Evolutionary conservation across 2,888 invertebrate species (phyloP), one percentile per base, ranked within the genome.

Genomic region (Ophion ventricosus): DNA sequence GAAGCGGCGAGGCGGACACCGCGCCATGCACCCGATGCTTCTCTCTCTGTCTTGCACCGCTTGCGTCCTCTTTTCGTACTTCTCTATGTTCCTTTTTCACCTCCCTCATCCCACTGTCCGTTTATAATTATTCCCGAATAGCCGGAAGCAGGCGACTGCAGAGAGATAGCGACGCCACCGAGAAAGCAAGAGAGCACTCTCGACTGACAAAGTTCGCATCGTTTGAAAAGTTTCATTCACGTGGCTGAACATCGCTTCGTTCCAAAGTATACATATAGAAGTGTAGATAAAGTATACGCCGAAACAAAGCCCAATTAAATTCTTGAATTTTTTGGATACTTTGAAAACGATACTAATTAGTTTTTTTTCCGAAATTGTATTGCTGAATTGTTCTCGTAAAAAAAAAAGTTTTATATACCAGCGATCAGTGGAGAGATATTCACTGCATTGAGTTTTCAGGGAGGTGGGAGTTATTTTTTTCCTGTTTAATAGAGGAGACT

Each of bases 121-220:
- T 84, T 84, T 78, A 81, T 81, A 84, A 84, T 84, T 84, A 84
- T 84, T 81, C 81, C 66, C 78, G 70, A 81, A 84, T 81, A 74
- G 77, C 78, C 74, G 70, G 67, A 81, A 81, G 74, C 81, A 70
- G 56, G 29, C 69, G 63, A 66, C 43, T 49, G 61, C 29, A 23
- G 23, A 11, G 70, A 79, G 64, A 83, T 59, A 76, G 59, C 49
- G 56, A 43, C 25, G 63, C 64, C 49, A 49, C 29, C 59, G 69
- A 69, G 69, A 35, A 70, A 25, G 35, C 67, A 43, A 70, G 57
- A 70, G 67, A 35, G 57, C 66, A 35, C 66, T 59, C 57, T 23
- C 26, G 20, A 73, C 73, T 74, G 80, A 73, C 76, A 77, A 84
- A 77, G 77, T 84, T 84, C 64, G 69, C 40, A 29, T 78, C 81